These are phyloP conservation scores for Oedothorax gibbosus DNA, from an alignment of 1,140 invertebrate species.

Conservation along the genomic window DNA sequence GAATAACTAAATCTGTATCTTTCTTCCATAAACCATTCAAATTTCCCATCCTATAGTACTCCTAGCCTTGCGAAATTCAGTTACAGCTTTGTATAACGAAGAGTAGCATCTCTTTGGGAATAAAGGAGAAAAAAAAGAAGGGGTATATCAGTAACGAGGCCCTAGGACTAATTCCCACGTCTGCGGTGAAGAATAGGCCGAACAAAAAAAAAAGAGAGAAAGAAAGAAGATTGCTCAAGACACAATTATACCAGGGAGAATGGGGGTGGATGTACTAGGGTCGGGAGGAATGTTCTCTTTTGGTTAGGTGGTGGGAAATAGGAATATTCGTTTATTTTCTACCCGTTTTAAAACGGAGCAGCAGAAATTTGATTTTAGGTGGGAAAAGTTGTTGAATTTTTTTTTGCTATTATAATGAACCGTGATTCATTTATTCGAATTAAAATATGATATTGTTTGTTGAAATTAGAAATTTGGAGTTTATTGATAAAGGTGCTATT, in stretches of 20 bases:
- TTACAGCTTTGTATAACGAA: too few relatives aligned
- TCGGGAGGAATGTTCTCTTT: not conserved
- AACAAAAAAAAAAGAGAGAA: not conserved
- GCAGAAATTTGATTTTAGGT: slow-evolving; percentile 4
- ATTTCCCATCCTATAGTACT: too few relatives aligned
- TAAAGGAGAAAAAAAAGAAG: not conserved
- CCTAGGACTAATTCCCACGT: slow-evolving; percentile 56
- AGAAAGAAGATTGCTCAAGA: slow-evolving; percentile 36
- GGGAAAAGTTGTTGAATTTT: too few relatives aligned
- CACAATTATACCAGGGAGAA: slow-evolving; percentile 54
- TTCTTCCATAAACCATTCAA: too few relatives aligned
- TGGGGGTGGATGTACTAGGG: not conserved
- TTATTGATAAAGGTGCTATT: too few relatives aligned
- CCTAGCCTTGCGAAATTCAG: too few relatives aligned
- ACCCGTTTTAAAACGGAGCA: slow-evolving; percentile 21
- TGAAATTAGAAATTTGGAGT: too few relatives aligned
- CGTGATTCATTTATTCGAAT: too few relatives aligned
- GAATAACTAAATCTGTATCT: too few relatives aligned
- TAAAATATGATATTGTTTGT: too few relatives aligned
- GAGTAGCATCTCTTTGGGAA: not conserved
- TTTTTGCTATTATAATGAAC: too few relatives aligned
- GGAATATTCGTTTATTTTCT: not conserved
- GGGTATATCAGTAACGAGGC: slow-evolving; percentile 46
- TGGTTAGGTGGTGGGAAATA: not conserved
- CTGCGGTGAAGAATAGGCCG: slow-evolving; percentile 47